phyloP scores from a whole-genome alignment of 2,888 invertebrate genomes.

The Spialia ferax region DNA sequence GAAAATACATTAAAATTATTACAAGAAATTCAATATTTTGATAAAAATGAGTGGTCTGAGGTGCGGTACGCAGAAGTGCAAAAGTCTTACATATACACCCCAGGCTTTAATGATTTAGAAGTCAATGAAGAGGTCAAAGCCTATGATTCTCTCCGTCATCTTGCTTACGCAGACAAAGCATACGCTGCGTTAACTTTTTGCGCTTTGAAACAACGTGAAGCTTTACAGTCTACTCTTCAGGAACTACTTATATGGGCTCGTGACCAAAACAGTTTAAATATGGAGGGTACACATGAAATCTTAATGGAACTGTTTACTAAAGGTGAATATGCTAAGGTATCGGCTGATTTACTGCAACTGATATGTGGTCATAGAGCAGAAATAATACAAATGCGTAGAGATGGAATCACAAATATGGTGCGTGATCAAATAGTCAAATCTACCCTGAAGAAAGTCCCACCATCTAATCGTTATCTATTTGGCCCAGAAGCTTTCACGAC shows the following conservation, averaged over 20 bases:
- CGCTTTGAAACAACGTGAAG: not conserved
- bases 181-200: slow-evolving; percentile 1
- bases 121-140: not conserved
- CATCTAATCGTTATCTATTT: slow-evolving; percentile 5
- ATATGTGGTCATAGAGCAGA: slow-evolving; percentile 29
- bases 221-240: slow-evolving; percentile 39
- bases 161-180: not conserved
- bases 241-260: slow-evolving; percentile 33
- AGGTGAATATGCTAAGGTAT: slow-evolving; percentile 15
- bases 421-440: slow-evolving; percentile 17
- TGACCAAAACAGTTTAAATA: not conserved
- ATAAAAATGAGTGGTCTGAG: not conserved
- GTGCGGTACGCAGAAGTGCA: slow-evolving; percentile 7
- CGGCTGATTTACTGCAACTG: slow-evolving; percentile 12
- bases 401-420: not conserved
- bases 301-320: slow-evolving; percentile 5
- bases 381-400: slow-evolving; percentile 17
- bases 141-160: not conserved
- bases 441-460: slow-evolving; percentile 11
- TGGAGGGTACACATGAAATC: not conserved
- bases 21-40: not conserved
- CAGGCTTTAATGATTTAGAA: slow-evolving; percentile 2
- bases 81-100: not conserved
- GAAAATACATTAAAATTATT: not conserved
- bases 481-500: slow-evolving; percentile 3